Percentiles rank a stretch among this genome's conserved stretches.
phyloP scores from a whole-genome alignment of 2,888 invertebrate species.

The Mellilla xanthometata region DNA sequence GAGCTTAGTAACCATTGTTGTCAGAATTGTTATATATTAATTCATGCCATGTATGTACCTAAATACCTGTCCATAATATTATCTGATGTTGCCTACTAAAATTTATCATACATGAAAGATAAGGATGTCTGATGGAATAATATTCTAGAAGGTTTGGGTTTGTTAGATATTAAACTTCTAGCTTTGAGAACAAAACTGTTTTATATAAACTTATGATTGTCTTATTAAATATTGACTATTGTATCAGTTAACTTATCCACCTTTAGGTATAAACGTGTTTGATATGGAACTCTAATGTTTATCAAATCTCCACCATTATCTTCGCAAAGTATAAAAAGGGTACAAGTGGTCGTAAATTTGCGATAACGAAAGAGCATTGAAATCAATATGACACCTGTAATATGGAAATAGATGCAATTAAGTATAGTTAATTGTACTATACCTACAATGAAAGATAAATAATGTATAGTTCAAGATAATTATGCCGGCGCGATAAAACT shows the following conservation, averaged over 20 bases:
- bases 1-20: too few relatives aligned
- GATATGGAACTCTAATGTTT: neutral
- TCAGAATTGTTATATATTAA: too few relatives aligned
- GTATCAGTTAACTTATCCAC: neutral
- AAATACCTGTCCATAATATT: conserved; percentile 1
- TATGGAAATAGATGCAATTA: neutral
- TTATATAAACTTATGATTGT: too few relatives aligned
- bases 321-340: neutral
- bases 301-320: conserved; percentile 6
- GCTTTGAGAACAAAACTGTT: too few relatives aligned
- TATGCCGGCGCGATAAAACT: conserved; percentile 40
- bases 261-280: neutral
- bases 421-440: too few relatives aligned
- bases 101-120: conserved; percentile 40
- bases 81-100: conserved; percentile 20
- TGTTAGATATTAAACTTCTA: too few relatives aligned
- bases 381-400: conserved; percentile 1
- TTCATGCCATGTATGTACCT: conserved; percentile 6
- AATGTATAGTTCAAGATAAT: conserved; percentile 54
- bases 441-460: conserved; percentile 44
- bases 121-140: conserved; percentile 24
- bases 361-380: neutral
- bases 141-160: conserved; percentile 30
- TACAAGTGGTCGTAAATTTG: neutral
- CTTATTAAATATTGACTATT: too few relatives aligned